phyloP scores from a whole-genome alignment of 2,888 invertebrate genomes.

The Drosophila colorata region DNA sequence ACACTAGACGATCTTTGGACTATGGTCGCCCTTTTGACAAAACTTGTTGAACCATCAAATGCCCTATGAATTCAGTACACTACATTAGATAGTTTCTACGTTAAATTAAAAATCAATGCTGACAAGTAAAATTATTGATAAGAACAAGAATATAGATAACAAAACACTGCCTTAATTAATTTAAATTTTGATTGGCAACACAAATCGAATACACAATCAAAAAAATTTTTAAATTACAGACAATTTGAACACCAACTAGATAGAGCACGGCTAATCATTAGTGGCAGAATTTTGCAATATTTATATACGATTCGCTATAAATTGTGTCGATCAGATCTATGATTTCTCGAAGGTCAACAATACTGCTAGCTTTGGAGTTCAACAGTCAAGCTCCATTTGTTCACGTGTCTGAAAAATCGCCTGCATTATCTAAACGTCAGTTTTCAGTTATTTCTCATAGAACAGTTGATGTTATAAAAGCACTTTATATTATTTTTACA shows the following conservation, averaged over 20 bases:
- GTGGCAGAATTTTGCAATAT: neutral
- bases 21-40: neutral
- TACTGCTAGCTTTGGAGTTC: neutral
- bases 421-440: neutral
- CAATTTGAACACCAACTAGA: neutral
- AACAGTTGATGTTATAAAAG: neutral
- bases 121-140: no score
- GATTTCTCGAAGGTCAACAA: neutral
- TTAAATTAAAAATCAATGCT: no score
- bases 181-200: no score
- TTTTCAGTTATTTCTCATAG: neutral
- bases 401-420: neutral
- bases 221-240: neutral
- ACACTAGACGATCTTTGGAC: slow-evolving; percentile 24
- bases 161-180: no score
- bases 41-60: slow-evolving; percentile 16
- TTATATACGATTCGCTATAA: neutral
- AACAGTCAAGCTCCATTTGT: slow-evolving; percentile 3
- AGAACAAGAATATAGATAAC: no score
- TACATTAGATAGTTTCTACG: neutral
- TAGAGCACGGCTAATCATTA: slow-evolving; percentile 1
- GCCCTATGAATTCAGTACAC: neutral
- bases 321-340: slow-evolving; percentile 3
- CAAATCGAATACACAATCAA: no score
- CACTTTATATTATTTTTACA: neutral